Percentiles rank a stretch among this genome's conserved stretches.
Conservation (phyloP, 2,113 vertebrate genomes). For the Trichomycterus rosablanca region DNA sequence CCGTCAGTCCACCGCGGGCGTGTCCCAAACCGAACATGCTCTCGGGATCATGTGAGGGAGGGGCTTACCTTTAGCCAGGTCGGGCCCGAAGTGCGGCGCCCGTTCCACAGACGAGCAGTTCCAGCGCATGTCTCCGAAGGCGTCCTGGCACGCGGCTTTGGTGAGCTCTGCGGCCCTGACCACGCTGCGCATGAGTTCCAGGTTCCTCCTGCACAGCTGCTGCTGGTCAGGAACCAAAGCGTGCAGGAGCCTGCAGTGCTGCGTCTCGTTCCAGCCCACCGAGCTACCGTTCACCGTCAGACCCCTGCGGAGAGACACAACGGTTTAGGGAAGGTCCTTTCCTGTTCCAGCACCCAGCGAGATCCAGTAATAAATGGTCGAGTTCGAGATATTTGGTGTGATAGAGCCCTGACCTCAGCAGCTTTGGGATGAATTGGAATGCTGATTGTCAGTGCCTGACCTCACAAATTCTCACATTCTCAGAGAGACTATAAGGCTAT, state of each 20-base stretch:
- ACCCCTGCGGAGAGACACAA: constrained; percentile 50
- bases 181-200: constrained; percentile 70
- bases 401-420: no score
- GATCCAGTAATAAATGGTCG: background rate
- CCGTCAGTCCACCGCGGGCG: no score
- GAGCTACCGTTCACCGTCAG: constrained; percentile 52
- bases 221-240: constrained; percentile 59
- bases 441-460: no score
- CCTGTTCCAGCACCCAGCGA: no score
- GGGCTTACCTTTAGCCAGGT: constrained; percentile 68
- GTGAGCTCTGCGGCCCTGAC: constrained; percentile 57
- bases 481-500: no score
- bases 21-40: no score
- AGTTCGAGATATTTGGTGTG: no score
- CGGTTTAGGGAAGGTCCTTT: no score
- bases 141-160: constrained; percentile 56
- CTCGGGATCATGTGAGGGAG: no score
- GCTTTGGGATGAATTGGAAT: no score
- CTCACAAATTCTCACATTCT: no score
- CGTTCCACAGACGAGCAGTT: constrained; percentile 68
- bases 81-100: constrained; percentile 62
- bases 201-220: constrained; percentile 67
- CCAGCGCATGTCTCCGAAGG: constrained; percentile 68
- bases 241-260: constrained; percentile 62
- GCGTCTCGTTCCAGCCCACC: constrained; percentile 66